Conservation (phyloP, 2,888 invertebrate genomes). For the Leucophenga maculata region DNA sequence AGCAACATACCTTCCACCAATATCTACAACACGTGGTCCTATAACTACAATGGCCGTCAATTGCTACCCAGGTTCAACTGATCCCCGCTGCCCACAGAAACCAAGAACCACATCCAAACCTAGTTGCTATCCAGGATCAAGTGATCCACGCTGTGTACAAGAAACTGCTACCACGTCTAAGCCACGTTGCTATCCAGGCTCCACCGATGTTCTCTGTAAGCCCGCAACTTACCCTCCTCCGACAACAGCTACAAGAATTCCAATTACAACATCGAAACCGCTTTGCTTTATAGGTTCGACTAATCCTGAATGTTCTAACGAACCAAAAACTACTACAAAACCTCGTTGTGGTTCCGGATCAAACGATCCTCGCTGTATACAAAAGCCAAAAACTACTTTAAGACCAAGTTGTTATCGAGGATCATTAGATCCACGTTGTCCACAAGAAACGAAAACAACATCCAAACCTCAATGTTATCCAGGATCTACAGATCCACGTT, state of each 20-base stretch:
- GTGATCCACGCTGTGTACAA: conserved; percentile 60
- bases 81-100: conserved; percentile 57
- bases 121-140: conserved; percentile 64
- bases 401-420: conserved; percentile 53
- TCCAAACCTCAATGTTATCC: conserved; percentile 59
- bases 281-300: conserved; percentile 58
- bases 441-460: conserved; percentile 28
- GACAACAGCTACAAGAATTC: conserved; percentile 33
- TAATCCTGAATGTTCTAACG: conserved; percentile 46
- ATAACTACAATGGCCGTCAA: conserved; percentile 33
- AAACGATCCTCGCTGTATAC: conserved; percentile 24
- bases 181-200: conserved; percentile 62
- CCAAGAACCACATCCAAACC: conserved; percentile 41
- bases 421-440: conserved; percentile 63
- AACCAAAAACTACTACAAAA: conserved; percentile 51
- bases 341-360: conserved; percentile 37
- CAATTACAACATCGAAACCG: conserved; percentile 30
- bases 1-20: conserved; percentile 21
- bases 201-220: conserved; percentile 56
- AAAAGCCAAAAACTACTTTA: conserved; percentile 37
- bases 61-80: conserved; percentile 60
- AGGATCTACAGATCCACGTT: conserved; percentile 51
- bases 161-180: conserved; percentile 28
- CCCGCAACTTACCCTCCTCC: conserved; percentile 29
- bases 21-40: conserved; percentile 31